Evolutionary conservation across 92 coral and sea anemone species (phyloP).

Genomic region (Blastomussa wellsi): DNA sequence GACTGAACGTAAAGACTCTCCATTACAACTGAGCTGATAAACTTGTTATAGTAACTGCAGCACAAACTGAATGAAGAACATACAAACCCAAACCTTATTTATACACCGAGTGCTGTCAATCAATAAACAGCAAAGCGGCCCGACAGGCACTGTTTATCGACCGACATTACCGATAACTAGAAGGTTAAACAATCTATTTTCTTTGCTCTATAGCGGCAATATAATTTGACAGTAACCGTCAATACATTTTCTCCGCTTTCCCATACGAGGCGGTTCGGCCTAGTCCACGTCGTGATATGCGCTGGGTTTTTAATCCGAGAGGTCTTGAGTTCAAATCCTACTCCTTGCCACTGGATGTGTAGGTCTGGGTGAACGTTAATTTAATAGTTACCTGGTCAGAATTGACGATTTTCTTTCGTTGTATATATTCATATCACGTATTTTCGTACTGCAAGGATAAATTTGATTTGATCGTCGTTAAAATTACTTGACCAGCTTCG

Average conservation of each 20-base stretch:
- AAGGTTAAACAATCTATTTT: not conserved
- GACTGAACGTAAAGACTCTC: not conserved
- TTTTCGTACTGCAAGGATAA: no score
- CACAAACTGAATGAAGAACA: slow-evolving; percentile 5
- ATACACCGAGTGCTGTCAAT: not conserved
- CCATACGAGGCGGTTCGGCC: no score
- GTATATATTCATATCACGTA: no score
- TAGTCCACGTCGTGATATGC: no score
- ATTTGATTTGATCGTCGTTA: no score
- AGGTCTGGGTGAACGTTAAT: no score
- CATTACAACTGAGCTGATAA: slow-evolving; percentile 5
- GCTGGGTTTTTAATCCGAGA: no score
- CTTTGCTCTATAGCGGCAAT: not conserved
- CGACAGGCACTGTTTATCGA: not conserved
- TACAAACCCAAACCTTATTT: not conserved
- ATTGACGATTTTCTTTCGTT: no score
- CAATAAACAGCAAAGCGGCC: slow-evolving; percentile 2
- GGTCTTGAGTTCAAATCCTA: no score
- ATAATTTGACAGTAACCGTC: not conserved
- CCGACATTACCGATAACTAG: not conserved
- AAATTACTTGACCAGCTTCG: no score
- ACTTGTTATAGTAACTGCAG: not conserved
- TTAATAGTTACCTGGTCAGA: no score
- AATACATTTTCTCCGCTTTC: not conserved
- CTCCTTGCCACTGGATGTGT: no score